phyloP scores from a whole-genome alignment of 1,140 invertebrate genomes.

The Plodia interpunctella region DNA sequence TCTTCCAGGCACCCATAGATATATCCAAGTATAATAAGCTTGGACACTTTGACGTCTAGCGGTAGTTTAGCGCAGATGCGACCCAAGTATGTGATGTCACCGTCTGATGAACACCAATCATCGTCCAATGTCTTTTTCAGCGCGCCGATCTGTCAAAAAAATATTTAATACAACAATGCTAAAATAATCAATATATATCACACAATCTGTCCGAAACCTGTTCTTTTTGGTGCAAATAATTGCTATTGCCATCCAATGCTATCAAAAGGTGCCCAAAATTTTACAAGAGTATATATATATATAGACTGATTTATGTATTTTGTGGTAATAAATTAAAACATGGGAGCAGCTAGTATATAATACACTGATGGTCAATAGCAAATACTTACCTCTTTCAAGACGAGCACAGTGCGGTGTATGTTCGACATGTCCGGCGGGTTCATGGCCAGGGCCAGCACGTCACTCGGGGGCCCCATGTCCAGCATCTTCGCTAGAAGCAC shows the following conservation, averaged over 20 bases:
- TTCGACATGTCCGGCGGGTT: slow-evolving; percentile 91
- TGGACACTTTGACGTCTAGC: slow-evolving; percentile 88
- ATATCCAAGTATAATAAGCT: slow-evolving; percentile 92
- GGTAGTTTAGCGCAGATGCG: slow-evolving; percentile 89
- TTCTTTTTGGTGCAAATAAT: too few relatives aligned
- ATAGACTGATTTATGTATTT: too few relatives aligned
- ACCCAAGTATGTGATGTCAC: slow-evolving; percentile 94
- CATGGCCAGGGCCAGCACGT: slow-evolving; percentile 89
- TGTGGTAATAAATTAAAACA: too few relatives aligned
- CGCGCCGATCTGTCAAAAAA: slow-evolving; percentile 78
- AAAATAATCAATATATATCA: too few relatives aligned
- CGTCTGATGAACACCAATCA: slow-evolving; percentile 82
- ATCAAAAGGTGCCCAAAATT: too few relatives aligned
- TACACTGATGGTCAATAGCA: too few relatives aligned
- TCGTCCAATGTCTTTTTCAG: slow-evolving; percentile 79
- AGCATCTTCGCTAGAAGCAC: slow-evolving; percentile 91
- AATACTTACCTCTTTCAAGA: slow-evolving; percentile 94
- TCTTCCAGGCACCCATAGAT: slow-evolving; percentile 92
- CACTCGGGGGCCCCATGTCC: slow-evolving; percentile 89
- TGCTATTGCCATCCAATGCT: too few relatives aligned
- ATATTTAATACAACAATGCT: too few relatives aligned
- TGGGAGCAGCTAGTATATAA: too few relatives aligned
- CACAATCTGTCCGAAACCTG: too few relatives aligned
- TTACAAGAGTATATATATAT: too few relatives aligned
- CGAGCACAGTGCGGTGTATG: slow-evolving; percentile 87